Conservation (phyloP, 2,888 invertebrate genomes). For the Cerastis rubricosa region DNA sequence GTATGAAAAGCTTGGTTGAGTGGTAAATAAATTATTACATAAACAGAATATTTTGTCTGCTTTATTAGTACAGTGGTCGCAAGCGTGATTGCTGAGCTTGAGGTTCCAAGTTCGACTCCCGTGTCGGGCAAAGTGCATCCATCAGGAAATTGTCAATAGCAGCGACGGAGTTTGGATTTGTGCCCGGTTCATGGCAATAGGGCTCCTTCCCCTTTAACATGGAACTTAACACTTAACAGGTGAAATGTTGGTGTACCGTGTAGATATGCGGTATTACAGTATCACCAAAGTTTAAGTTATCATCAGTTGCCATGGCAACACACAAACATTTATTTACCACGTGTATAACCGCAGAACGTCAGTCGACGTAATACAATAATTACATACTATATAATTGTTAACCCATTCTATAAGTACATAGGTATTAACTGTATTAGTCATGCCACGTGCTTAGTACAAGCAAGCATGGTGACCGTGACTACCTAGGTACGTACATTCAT, state of each 20-base stretch:
- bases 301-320: neutral
- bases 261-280: neutral
- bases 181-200: no score
- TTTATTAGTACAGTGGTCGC: no score
- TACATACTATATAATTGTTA: neutral
- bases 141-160: no score
- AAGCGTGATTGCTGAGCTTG: no score
- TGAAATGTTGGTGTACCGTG: no score
- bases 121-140: no score
- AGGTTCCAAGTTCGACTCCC: no score
- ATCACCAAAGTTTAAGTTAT: neutral
- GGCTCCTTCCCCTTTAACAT: no score
- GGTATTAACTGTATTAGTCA: conserved; percentile 14
- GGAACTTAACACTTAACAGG: no score
- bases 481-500: neutral
- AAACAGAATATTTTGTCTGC: no score
- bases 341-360: neutral
- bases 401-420: neutral
- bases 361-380: neutral
- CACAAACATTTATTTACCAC: neutral
- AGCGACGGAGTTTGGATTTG: no score
- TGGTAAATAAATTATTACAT: neutral
- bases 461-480: neutral
- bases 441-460: conserved; percentile 27
- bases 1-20: neutral